These are phyloP conservation scores for Drosophila sp. DNA, from an alignment of 1,140 invertebrate genomes.

Conservation along the genomic window DNA sequence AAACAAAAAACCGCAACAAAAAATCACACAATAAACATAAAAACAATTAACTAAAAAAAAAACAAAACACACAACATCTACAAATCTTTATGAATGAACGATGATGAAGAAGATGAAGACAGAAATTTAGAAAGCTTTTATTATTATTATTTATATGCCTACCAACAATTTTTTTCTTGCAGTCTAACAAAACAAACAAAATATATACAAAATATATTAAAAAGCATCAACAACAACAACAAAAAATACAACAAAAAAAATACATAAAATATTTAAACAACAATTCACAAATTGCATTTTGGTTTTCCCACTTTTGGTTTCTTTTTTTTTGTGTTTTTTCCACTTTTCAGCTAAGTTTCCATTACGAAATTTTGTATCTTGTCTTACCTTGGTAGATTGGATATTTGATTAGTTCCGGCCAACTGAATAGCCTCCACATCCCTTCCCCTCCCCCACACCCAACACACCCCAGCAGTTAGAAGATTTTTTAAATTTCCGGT, in stretches of 20 bases:
- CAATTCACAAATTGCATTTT: neutral
- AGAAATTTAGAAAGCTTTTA: slow-evolving; percentile 44
- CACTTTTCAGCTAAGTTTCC: neutral
- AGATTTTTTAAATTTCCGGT: slow-evolving; percentile 5
- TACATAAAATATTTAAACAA: slow-evolving; percentile 14
- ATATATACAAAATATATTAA: slow-evolving; percentile 5
- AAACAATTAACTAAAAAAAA: slow-evolving; percentile 32
- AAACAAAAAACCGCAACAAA: slow-evolving; percentile 39
- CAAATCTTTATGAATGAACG: slow-evolving; percentile 46
- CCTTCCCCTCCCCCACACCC: neutral
- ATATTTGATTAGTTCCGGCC: slow-evolving; percentile 4
- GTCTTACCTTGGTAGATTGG: slow-evolving; percentile 1
- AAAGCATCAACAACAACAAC: slow-evolving; percentile 2
- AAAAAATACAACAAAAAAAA: slow-evolving; percentile 9
- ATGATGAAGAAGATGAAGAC: slow-evolving; percentile 52
- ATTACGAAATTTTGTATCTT: neutral
- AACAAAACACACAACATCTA: slow-evolving; percentile 38
- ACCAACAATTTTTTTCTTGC: slow-evolving; percentile 28
- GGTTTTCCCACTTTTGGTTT: neutral
- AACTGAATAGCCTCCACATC: neutral
- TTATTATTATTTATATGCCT: slow-evolving; percentile 12
- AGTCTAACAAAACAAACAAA: slow-evolving; percentile 10
- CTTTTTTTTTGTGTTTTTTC: neutral
- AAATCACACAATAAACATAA: slow-evolving; percentile 59
- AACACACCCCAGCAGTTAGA: neutral